These are phyloP conservation scores for Drosophila simulans DNA, from an alignment of 1,140 invertebrate genomes.

Conservation along the genomic window DNA sequence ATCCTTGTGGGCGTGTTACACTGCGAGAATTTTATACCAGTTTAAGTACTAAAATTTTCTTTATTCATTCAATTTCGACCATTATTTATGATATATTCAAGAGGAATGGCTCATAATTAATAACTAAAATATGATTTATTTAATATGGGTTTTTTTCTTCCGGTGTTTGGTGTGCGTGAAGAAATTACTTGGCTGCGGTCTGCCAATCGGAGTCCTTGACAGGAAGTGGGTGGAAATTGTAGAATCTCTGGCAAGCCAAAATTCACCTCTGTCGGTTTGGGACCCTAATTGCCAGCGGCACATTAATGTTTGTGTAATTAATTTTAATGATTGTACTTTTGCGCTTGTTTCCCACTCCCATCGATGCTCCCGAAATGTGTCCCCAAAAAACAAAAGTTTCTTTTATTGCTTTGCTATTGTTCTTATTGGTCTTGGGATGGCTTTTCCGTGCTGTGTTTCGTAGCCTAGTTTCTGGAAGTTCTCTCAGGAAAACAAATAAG, in stretches of 20 bases:
- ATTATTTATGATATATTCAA: no score
- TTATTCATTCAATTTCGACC: no score
- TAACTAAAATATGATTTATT: no score
- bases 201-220: slow-evolving; percentile 14
- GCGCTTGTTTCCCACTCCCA: neutral
- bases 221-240: slow-evolving; percentile 34
- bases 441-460: slow-evolving; percentile 35
- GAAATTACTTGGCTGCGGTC: slow-evolving; percentile 45
- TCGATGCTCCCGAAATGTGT: slow-evolving; percentile 8
- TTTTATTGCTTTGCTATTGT: slow-evolving; percentile 47
- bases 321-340: slow-evolving; percentile 74
- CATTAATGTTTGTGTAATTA: slow-evolving; percentile 77
- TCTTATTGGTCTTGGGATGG: slow-evolving; percentile 21
- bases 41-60: neutral
- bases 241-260: slow-evolving; percentile 11
- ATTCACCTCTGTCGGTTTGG: slow-evolving; percentile 31
- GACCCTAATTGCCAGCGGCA: slow-evolving; percentile 70
- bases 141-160: neutral
- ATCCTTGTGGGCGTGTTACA: slow-evolving; percentile 15
- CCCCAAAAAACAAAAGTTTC: slow-evolving; percentile 44
- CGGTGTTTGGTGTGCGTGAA: slow-evolving; percentile 7
- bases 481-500: slow-evolving; percentile 52
- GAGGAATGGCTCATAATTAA: no score
- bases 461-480: slow-evolving; percentile 37
- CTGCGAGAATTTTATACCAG: neutral